Evolutionary conservation across 2,113 vertebrate species (phyloP).

Genomic region (Heptranchias perlo): DNA sequence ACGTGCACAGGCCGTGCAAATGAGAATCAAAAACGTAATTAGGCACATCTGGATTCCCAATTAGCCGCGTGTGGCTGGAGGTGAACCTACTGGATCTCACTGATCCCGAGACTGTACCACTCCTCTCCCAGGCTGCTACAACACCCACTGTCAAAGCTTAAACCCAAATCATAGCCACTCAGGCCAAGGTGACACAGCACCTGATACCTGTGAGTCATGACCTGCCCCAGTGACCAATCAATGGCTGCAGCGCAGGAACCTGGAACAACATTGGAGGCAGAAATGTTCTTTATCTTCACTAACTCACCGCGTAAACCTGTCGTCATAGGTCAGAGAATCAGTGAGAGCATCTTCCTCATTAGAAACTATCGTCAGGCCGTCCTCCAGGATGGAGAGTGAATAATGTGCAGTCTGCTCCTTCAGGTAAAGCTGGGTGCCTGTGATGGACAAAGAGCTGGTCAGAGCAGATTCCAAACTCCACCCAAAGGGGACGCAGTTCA

Average conservation of each 20-base stretch:
- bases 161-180: too few relatives aligned
- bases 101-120: neutral
- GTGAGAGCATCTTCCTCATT: slow-evolving; percentile 60
- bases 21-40: neutral
- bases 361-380: slow-evolving; percentile 76
- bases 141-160: neutral
- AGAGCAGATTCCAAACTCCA: neutral
- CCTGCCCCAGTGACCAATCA: neutral
- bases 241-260: neutral
- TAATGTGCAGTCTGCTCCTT: slow-evolving; percentile 80
- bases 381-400: slow-evolving; percentile 74
- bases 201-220: too few relatives aligned
- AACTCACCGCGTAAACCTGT: slow-evolving; percentile 73
- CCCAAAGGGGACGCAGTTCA: neutral
- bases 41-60: neutral
- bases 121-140: neutral
- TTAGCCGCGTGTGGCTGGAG: neutral
- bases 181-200: too few relatives aligned
- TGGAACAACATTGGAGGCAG: neutral
- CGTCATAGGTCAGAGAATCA: slow-evolving; percentile 62
- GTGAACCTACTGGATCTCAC: neutral
- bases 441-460: slow-evolving; percentile 39
- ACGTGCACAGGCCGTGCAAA: neutral
- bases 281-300: neutral
- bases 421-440: slow-evolving; percentile 81